Evolutionary conservation across 2,113 vertebrate species (phyloP).

Genomic region (Clarias macrocephalus): DNA sequence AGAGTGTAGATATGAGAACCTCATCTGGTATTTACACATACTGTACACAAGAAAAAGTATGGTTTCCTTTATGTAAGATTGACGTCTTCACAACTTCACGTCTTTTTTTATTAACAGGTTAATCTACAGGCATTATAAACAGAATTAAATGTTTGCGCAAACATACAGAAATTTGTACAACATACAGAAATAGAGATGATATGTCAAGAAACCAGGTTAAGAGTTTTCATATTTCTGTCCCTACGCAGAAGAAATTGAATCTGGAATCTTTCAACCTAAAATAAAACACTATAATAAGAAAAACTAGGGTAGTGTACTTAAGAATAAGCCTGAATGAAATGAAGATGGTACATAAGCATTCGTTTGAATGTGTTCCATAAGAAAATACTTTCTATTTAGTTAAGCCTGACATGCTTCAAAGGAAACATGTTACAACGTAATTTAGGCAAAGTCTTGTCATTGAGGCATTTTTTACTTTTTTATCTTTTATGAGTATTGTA

Average conservation of each 20-base stretch:
- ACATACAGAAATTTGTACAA: not conserved
- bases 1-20: not conserved
- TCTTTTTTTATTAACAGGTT: not conserved
- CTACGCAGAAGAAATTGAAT: not conserved
- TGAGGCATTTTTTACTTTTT: not conserved
- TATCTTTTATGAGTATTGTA: not conserved
- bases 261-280: not conserved
- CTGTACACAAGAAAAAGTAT: not conserved
- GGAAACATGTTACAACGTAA: not conserved
- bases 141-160: not conserved
- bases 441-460: not conserved
- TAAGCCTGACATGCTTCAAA: not conserved
- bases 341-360: not conserved
- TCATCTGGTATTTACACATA: not conserved
- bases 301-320: not conserved
- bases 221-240: not conserved
- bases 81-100: not conserved
- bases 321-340: not conserved
- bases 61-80: not conserved
- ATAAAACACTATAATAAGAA: not conserved
- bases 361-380: not conserved
- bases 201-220: not conserved
- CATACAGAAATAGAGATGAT: not conserved
- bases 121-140: not conserved
- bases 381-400: not conserved